These are phyloP conservation scores for Thalpophila matura DNA, from an alignment of 2,888 invertebrate genomes.

Conservation along the genomic window DNA sequence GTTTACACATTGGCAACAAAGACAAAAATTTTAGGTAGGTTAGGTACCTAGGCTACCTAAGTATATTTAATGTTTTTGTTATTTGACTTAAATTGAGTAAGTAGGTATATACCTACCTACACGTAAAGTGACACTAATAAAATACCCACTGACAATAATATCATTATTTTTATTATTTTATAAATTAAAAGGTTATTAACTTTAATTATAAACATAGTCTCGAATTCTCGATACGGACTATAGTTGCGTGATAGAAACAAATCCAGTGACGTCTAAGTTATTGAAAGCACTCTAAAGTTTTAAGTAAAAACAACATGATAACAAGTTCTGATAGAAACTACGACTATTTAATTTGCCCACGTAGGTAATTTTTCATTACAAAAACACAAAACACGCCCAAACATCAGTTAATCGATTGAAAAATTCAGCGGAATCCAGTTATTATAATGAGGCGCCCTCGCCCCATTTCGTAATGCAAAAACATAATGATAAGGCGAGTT, in stretches of 20 bases:
- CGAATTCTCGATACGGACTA: no score
- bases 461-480: slow-evolving; percentile 43
- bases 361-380: neutral
- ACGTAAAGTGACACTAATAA: no score
- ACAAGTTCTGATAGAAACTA: slow-evolving; percentile 29
- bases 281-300: slow-evolving; percentile 41
- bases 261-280: slow-evolving; percentile 40
- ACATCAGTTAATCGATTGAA: slow-evolving; percentile 8
- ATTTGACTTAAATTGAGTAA: no score
- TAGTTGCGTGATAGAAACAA: slow-evolving; percentile 54
- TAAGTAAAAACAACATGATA: slow-evolving; percentile 24
- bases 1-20: no score
- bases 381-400: slow-evolving; percentile 16
- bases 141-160: no score
- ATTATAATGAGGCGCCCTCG: slow-evolving; percentile 47
- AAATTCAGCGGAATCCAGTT: slow-evolving; percentile 42
- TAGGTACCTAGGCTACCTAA: no score
- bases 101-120: no score
- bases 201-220: neutral
- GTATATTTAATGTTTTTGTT: no score
- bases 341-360: slow-evolving; percentile 24
- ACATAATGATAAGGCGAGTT: slow-evolving; percentile 59
- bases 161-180: neutral
- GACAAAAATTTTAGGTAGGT: no score
- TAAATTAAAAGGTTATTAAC: neutral